A percentile compares a stretch with the other conserved stretches of the same genome.
These are phyloP conservation scores for Dryomyza anilis DNA, from an alignment of 2,888 invertebrate genomes.

Conservation along the genomic window DNA sequence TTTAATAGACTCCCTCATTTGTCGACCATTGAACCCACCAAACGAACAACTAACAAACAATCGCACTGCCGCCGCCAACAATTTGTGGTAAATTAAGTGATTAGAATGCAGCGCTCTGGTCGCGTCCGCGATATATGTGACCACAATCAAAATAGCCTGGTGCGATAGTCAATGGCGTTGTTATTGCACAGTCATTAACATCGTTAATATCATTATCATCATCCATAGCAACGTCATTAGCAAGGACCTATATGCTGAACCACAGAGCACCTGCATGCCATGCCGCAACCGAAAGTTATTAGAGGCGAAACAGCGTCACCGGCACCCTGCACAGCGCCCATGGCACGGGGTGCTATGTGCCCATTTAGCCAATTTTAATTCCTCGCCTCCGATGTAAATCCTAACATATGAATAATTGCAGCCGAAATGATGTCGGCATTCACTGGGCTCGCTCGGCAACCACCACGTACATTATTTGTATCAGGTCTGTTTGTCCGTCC, in stretches of 20 bases:
- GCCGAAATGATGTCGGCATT: not conserved
- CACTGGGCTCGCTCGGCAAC: too few relatives aligned
- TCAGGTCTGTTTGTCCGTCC: slow-evolving; percentile 7
- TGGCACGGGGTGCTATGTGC: too few relatives aligned
- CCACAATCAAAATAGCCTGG: not conserved
- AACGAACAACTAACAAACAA: not conserved
- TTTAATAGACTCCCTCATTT: too few relatives aligned
- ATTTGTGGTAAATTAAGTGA: slow-evolving; percentile 19
- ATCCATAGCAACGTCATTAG: too few relatives aligned
- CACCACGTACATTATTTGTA: too few relatives aligned
- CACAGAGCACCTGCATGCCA: slow-evolving; percentile 9
- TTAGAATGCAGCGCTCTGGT: not conserved
- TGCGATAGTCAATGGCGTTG: too few relatives aligned
- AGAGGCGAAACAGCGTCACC: too few relatives aligned
- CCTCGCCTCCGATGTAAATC: not conserved
- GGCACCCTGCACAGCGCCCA: too few relatives aligned
- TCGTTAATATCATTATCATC: not conserved
- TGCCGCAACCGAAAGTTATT: too few relatives aligned
- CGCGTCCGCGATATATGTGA: not conserved
- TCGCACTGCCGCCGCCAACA: slow-evolving; percentile 7
- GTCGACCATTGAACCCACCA: not conserved
- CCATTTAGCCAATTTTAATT: not conserved
- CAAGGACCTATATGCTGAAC: too few relatives aligned
- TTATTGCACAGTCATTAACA: not conserved
- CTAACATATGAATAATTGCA: slow-evolving; percentile 9